Evolutionary conservation across 2,888 invertebrate species (phyloP).

Genomic region (Ectemnius cavifrons): DNA sequence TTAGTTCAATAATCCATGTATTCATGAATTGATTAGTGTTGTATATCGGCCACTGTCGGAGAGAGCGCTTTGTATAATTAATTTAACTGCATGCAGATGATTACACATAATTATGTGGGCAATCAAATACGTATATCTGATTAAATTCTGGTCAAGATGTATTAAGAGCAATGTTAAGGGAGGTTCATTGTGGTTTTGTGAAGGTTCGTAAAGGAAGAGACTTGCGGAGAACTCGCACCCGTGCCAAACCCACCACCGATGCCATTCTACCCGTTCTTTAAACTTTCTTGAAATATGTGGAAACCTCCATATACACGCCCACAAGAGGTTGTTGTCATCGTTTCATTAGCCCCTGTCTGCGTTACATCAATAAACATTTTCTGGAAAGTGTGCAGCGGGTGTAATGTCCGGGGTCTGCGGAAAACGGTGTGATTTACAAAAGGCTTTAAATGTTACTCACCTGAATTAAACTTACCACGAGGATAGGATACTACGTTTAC

Average conservation of each 20-base stretch:
- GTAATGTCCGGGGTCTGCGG: no score
- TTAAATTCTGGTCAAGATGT: no score
- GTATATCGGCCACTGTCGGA: background rate
- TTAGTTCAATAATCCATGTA: background rate
- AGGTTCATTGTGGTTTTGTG: background rate
- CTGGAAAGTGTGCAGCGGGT: no score
- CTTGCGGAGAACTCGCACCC: background rate
- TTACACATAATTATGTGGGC: background rate
- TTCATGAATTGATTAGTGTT: background rate
- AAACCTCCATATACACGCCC: no score
- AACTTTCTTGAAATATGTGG: background rate
- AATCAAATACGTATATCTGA: no score
- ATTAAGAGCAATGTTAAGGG: background rate
- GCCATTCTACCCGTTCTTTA: background rate
- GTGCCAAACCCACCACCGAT: slow-evolving; percentile 3
- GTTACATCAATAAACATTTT: no score
- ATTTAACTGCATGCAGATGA: background rate
- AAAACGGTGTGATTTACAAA: no score
- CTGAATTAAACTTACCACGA: no score
- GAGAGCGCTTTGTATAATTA: background rate
- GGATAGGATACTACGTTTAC: no score
- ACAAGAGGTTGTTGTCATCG: no score
- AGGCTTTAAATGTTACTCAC: no score
- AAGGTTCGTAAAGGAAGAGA: slow-evolving; percentile 1
- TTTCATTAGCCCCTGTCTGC: no score